phyloP scores from a whole-genome alignment of 2,888 invertebrate genomes.

The Cataglyphis altisquamis region DNA sequence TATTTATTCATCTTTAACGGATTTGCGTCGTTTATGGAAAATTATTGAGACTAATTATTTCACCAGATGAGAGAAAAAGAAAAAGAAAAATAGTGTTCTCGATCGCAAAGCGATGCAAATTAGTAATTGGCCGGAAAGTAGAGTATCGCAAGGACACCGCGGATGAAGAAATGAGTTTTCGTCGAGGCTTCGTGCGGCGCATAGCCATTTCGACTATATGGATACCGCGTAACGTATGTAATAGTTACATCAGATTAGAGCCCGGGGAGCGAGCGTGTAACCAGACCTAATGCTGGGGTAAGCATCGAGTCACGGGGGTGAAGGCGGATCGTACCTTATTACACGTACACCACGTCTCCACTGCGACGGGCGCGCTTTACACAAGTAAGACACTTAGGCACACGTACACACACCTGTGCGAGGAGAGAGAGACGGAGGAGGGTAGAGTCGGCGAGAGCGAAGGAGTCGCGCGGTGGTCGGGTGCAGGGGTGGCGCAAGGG shows the following conservation, averaged over 20 bases:
- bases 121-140: not conserved
- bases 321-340: conserved; percentile 62
- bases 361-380: conserved; percentile 24
- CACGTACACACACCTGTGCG: conserved; percentile 60
- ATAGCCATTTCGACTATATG: conserved; percentile 50
- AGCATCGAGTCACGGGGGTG: conserved; percentile 71
- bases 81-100: not conserved
- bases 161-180: conserved; percentile 52
- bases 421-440: conserved; percentile 53
- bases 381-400: not conserved
- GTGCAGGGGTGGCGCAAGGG: conserved; percentile 58
- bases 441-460: conserved; percentile 66
- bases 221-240: conserved; percentile 79
- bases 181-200: conserved; percentile 15
- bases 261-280: conserved; percentile 75
- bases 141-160: conserved; percentile 12
- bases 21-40: not conserved
- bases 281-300: conserved; percentile 79
- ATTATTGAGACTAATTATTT: conserved; percentile 4
- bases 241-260: conserved; percentile 84
- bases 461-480: conserved; percentile 49
- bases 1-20: no score
- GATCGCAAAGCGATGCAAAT: conserved; percentile 32
- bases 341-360: conserved; percentile 61
- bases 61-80: not conserved